phyloP scores from a whole-genome alignment of 2,113 vertebrate genomes.

The Phylloscopus whistleri region DNA sequence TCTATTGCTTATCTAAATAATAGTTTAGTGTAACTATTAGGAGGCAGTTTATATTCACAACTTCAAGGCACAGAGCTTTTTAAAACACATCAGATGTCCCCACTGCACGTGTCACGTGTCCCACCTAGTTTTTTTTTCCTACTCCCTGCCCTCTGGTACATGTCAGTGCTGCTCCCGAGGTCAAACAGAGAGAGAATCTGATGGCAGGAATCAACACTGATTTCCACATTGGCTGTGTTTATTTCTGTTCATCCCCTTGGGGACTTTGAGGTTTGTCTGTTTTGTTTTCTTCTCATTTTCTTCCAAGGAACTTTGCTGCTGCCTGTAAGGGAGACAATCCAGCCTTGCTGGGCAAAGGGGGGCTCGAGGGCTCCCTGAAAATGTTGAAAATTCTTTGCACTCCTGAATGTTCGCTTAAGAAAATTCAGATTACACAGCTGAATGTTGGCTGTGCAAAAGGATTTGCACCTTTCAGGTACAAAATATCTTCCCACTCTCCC shows the following conservation, averaged over 20 bases:
- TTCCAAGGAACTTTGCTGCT: slow-evolving; percentile 12
- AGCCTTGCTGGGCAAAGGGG: neutral
- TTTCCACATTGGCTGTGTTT: slow-evolving; percentile 50
- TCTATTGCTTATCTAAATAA: neutral
- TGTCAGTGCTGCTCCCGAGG: neutral
- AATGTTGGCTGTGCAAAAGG: neutral
- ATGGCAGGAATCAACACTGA: slow-evolving; percentile 34
- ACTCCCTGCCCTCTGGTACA: slow-evolving; percentile 12
- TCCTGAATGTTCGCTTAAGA: neutral
- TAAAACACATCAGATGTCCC: neutral
- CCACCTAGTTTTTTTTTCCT: slow-evolving; percentile 1
- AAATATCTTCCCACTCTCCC: neutral
- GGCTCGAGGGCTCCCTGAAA: neutral
- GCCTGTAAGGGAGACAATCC: neutral
- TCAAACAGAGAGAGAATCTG: slow-evolving; percentile 30
- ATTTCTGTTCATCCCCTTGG: slow-evolving; percentile 36
- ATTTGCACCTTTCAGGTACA: neutral
- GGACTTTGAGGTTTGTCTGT: slow-evolving; percentile 36
- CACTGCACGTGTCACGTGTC: neutral
- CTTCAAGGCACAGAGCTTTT: neutral
- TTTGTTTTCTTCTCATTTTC: slow-evolving; percentile 45
- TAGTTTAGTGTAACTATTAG: neutral
- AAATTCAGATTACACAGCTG: neutral
- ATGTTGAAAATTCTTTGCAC: neutral
- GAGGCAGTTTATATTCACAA: neutral